A percentile compares a stretch with the other conserved stretches of the same genome.
Evolutionary conservation across 2,797 vertebrate genomes (phyloP).

Genomic region (Zenarchopterus dispar): DNA sequence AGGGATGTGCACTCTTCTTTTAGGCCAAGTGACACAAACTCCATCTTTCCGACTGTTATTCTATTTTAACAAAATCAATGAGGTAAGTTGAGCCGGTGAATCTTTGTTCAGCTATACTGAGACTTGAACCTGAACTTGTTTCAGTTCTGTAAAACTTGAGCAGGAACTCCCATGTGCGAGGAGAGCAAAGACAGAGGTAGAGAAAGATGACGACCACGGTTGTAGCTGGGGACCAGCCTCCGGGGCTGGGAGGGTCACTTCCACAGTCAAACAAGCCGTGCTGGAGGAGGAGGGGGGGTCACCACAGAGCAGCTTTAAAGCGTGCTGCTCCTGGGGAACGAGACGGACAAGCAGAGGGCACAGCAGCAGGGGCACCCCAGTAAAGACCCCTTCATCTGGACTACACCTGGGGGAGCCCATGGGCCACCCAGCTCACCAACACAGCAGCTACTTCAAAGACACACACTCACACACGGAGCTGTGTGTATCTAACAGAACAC

Average conservation of each 20-base stretch:
- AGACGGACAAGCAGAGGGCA: conserved; percentile 69
- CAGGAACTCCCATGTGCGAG: conserved; percentile 18
- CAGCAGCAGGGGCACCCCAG: conserved; percentile 55
- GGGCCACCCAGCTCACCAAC: conserved; percentile 65
- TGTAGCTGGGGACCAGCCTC: conserved; percentile 54
- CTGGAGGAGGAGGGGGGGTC: conserved; percentile 49
- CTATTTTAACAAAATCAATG: conserved; percentile 54
- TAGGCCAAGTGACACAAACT: conserved; percentile 62
- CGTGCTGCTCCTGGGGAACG: conserved; percentile 54
- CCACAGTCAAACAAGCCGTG: conserved; percentile 44
- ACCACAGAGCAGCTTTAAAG: conserved; percentile 78
- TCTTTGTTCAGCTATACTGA: conserved; percentile 57
- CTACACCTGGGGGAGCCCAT: conserved; percentile 77
- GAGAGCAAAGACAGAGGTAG: conserved; percentile 21
- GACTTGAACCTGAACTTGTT: conserved; percentile 50
- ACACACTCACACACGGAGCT: conserved; percentile 26
- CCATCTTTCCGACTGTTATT: conserved; percentile 64
- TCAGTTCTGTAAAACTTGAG: conserved; percentile 47
- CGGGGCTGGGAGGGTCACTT: conserved; percentile 43
- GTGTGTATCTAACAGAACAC: conserved; percentile 20
- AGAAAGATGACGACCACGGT: conserved; percentile 42
- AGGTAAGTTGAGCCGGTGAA: conserved; percentile 53
- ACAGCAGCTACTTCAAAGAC: conserved; percentile 36
- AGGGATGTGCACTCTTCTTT: conserved; percentile 21
- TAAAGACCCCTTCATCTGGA: conserved; percentile 77